Evolutionary conservation across 1,140 invertebrate genomes (phyloP).

Genomic region (Conus ventricosus): DNA sequence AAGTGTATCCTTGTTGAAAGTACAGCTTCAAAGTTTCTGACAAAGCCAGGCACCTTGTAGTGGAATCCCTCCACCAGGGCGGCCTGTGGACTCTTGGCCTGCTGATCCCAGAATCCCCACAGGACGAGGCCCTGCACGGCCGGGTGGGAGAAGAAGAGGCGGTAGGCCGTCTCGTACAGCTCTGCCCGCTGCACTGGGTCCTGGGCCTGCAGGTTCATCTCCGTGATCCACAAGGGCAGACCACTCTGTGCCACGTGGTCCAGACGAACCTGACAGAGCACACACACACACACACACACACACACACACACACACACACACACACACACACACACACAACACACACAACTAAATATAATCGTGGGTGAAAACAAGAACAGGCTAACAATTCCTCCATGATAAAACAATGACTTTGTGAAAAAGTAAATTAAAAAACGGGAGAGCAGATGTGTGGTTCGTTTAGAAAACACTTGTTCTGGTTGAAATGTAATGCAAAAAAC

Average conservation of each 20-base stretch:
- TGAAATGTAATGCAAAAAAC: too few species aligned
- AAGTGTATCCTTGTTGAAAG: not conserved
- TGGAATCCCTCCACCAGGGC: not conserved
- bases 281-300: too few species aligned
- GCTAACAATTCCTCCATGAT: too few species aligned
- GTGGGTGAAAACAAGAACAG: too few species aligned
- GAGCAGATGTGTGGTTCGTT: too few species aligned
- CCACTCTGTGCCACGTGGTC: conserved; percentile 54
- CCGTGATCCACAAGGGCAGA: conserved; percentile 61
- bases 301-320: too few species aligned
- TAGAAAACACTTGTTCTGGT: too few species aligned
- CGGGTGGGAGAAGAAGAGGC: conserved; percentile 61
- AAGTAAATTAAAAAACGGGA: too few species aligned
- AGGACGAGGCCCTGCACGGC: conserved; percentile 61
- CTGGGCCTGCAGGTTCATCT: conserved; percentile 47
- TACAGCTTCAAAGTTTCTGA: not conserved
- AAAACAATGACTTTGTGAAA: too few species aligned
- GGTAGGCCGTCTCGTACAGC: conserved; percentile 48
- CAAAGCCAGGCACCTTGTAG: not conserved
- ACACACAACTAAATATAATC: too few species aligned
- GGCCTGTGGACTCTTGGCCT: not conserved
- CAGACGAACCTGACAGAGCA: conserved; percentile 16
- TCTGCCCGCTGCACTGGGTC: conserved; percentile 53
- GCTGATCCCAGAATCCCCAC: conserved; percentile 67
- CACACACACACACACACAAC: too few species aligned